Conservation (phyloP, 92 coral and sea anemone species). For the Muricea muricata region DNA sequence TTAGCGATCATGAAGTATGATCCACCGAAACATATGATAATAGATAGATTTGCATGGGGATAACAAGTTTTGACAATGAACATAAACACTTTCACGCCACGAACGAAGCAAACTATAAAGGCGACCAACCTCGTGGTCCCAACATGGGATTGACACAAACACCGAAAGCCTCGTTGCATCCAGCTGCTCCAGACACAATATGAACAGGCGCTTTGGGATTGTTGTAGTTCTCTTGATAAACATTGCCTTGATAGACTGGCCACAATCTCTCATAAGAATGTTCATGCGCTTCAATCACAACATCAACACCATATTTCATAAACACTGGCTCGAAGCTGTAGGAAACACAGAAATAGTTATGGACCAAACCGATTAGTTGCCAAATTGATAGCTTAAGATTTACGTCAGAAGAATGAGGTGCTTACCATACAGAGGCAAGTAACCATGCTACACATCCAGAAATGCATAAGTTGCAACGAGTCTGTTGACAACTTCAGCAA, state of each 20-base stretch:
- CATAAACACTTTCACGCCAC: too few relatives aligned
- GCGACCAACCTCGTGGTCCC: slow-evolving; percentile 73
- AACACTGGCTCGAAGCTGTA: slow-evolving; percentile 77
- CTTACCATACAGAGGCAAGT: too few relatives aligned
- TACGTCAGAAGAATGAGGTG: too few relatives aligned
- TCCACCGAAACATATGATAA: too few relatives aligned
- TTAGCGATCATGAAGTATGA: too few relatives aligned
- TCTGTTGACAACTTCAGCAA: too few relatives aligned
- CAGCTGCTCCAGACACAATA: slow-evolving; percentile 82
- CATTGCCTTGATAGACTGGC: slow-evolving; percentile 78
- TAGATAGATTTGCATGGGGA: too few relatives aligned
- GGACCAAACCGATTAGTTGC: too few relatives aligned
- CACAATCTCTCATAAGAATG: slow-evolving; percentile 87
- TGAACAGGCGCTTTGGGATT: slow-evolving; percentile 82
- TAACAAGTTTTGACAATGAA: too few relatives aligned
- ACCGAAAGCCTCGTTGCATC: slow-evolving; percentile 77
- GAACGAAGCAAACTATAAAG: background rate
- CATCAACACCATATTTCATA: slow-evolving; percentile 81
- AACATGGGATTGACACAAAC: slow-evolving; percentile 81
- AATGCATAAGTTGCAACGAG: too few relatives aligned
- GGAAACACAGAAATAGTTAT: background rate
- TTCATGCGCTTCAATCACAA: slow-evolving; percentile 78
- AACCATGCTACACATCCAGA: too few relatives aligned
- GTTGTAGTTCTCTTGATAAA: slow-evolving; percentile 69
- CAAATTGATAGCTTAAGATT: too few relatives aligned